Base-by-base conservation (phyloP, 2,797 vertebrate species). In the Enteromius thamalakanensis region DNA sequence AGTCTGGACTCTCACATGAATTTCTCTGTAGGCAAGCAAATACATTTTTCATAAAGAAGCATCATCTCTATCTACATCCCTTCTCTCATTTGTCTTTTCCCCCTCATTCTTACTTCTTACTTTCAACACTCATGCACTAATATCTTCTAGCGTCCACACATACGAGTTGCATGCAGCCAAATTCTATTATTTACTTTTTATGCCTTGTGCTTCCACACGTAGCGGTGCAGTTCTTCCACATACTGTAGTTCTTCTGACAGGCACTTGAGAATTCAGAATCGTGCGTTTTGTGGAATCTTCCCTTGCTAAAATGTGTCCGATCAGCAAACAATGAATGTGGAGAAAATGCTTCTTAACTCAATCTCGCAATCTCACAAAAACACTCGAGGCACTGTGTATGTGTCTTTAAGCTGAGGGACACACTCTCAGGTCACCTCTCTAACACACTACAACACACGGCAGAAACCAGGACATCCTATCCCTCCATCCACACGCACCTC, bases 41-140 rank as follows among this genome's bases (percentile, higher is more conserved):
- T 87, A 81, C 81, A 89, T 87, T 83, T 88, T 87, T 88, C 82
- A 89, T 86, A 81, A 86, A 86, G 80, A 67, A 87, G 58, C 51
- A 84, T 40, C 68, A 79, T 81, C 84, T 60, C 26, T 83, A 19
- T 77, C 71, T 58, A 42, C 60, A 29, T 80, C 51, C 34, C n/a
- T 81, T 53, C 79, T 75, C 81, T 85, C 78, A 58, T 89, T 89
- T 82, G 87, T 87, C 87, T 51, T 19, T 67, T 45, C 32, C 11
- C 47, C 4, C 10, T 32, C 17, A 51, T 5, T 51, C 51, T 49
- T 82, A 68, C 42, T 78, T 55, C 12, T 64, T 62, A 14, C 34
- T 29, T 47, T 40, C 47, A 64, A 26, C 26, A 72, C 47, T 62
- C 51, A 62, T 74, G 49, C 71, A 74, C 71, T 83, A 83, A 83